Evolutionary conservation across 2,113 vertebrate genomes (phyloP).

Genomic region (Ondatra zibethicus): DNA sequence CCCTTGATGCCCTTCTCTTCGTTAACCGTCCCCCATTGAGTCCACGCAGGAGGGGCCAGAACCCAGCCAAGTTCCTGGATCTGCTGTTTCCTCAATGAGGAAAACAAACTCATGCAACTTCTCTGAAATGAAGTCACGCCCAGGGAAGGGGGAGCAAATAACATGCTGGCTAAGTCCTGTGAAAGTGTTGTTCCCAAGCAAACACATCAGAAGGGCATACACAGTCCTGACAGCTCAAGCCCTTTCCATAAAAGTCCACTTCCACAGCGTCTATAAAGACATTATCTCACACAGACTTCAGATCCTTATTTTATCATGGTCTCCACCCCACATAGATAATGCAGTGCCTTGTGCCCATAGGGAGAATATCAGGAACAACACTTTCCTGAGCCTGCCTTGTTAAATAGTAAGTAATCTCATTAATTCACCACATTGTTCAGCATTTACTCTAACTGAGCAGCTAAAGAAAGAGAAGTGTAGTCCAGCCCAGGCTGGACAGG

Average conservation of each 20-base stretch:
- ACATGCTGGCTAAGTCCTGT: too few species aligned
- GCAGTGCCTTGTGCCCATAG: neutral
- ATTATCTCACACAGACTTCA: neutral
- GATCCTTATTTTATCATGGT: neutral
- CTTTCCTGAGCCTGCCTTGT: neutral
- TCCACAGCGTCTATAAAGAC: neutral
- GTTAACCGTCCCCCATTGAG: neutral
- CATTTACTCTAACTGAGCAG: slow-evolving; percentile 30
- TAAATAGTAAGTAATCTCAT: neutral
- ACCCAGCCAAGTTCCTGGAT: neutral
- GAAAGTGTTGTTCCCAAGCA: neutral
- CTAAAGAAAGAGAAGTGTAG: neutral
- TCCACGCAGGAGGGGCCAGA: neutral
- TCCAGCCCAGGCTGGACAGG: neutral
- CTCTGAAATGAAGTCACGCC: neutral
- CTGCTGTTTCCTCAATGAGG: neutral
- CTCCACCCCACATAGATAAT: neutral
- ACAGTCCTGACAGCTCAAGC: neutral
- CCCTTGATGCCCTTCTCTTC: neutral
- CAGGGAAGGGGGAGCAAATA: neutral
- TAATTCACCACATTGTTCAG: neutral
- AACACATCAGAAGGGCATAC: neutral
- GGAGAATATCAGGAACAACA: neutral
- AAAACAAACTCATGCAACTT: neutral
- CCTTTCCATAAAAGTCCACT: neutral